Conservation (phyloP, 1,140 invertebrate species). For the Forficula auricularia region DNA sequence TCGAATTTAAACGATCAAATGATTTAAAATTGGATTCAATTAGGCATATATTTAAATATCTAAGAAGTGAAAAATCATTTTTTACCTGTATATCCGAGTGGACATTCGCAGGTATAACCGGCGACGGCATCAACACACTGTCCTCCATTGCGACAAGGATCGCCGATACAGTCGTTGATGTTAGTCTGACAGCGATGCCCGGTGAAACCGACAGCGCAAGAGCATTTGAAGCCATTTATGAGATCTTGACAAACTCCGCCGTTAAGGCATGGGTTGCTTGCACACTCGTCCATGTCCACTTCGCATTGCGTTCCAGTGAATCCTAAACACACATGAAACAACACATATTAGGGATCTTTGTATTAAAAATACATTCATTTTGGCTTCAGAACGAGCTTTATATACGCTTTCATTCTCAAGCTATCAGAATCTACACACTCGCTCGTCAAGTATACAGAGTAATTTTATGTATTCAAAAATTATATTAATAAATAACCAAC, state of each 20-base stretch:
- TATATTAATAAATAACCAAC: too few species aligned
- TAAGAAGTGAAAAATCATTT: constrained; percentile 9
- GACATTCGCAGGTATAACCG: constrained; percentile 68
- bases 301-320: constrained; percentile 83
- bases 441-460: too few species aligned
- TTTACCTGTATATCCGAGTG: constrained; percentile 64
- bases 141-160: constrained; percentile 70
- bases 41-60: not conserved
- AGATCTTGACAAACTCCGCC: constrained; percentile 68
- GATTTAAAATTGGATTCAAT: too few species aligned
- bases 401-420: too few species aligned
- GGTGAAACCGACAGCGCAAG: constrained; percentile 68
- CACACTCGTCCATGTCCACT: constrained; percentile 81
- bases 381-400: too few species aligned
- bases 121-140: constrained; percentile 73
- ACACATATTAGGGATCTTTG: too few species aligned
- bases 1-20: too few species aligned
- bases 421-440: not conserved
- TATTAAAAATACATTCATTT: too few species aligned
- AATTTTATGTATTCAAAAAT: too few species aligned
- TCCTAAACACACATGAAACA: constrained; percentile 50
- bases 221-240: constrained; percentile 72
- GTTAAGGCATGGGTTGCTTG: constrained; percentile 71
- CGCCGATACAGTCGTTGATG: constrained; percentile 75
- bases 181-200: constrained; percentile 72